Conservation (phyloP, 2,113 vertebrate species). For the Rhineura floridana region DNA sequence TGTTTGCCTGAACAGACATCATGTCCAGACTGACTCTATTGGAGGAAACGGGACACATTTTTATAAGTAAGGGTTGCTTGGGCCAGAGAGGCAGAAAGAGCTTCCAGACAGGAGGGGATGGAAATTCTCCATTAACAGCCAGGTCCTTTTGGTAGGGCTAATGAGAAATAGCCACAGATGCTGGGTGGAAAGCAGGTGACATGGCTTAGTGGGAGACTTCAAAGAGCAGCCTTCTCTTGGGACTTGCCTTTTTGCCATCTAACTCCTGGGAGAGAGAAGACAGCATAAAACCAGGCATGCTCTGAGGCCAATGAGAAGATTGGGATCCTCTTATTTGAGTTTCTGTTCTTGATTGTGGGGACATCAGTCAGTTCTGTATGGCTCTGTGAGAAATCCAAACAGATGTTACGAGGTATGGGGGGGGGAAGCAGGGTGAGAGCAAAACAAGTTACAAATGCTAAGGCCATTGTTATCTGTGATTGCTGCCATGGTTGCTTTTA, state of each 20-base stretch:
- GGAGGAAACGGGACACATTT: slow-evolving; percentile 45
- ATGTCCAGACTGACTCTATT: slow-evolving; percentile 95
- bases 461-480: no score
- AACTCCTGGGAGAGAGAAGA: neutral
- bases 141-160: neutral
- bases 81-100: neutral
- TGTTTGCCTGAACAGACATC: slow-evolving; percentile 97
- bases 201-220: neutral
- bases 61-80: slow-evolving; percentile 20
- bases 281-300: neutral
- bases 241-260: neutral
- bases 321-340: neutral
- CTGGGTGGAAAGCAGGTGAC: no score
- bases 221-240: neutral
- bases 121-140: no score
- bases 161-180: neutral
- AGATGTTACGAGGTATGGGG: neutral
- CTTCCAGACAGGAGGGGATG: neutral
- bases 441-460: neutral
- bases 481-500: no score
- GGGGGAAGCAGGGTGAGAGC: neutral
- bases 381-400: neutral
- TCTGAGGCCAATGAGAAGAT: neutral
- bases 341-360: neutral
- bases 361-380: no score